phyloP scores from a whole-genome alignment of 1,140 invertebrate species.

The Holotrichia oblita region DNA sequence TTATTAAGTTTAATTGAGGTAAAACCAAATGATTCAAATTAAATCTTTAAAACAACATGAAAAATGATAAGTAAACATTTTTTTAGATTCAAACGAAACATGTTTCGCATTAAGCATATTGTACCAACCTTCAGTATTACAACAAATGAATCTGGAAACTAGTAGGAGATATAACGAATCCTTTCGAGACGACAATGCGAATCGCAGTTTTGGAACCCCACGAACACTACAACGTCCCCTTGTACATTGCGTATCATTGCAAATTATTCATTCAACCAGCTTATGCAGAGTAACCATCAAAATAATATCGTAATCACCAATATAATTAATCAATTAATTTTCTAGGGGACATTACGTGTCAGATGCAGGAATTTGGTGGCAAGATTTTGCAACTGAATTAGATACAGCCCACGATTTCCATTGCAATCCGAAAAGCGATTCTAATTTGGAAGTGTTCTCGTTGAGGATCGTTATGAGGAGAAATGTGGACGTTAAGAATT shows the following conservation, averaged over 20 bases:
- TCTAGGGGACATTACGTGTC: constrained; percentile 74
- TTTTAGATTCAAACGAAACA: constrained; percentile 79
- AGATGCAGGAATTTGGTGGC: constrained; percentile 81
- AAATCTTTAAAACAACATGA: too few relatives aligned
- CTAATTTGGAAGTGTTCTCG: constrained; percentile 68
- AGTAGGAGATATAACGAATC: constrained; percentile 77
- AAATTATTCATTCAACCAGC: constrained; percentile 78
- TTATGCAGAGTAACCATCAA: constrained; percentile 71
- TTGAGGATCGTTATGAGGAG: constrained; percentile 66
- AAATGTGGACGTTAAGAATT: constrained; percentile 57
- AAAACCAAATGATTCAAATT: too few relatives aligned
- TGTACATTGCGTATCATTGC: constrained; percentile 84
- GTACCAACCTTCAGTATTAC: constrained; percentile 75
- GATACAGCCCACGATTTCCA: constrained; percentile 69
- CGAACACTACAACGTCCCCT: constrained; percentile 77
- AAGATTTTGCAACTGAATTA: constrained; percentile 74
- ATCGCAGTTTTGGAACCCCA: constrained; percentile 78
- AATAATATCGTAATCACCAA: not conserved
- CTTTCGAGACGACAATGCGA: constrained; percentile 78
- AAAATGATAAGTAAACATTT: too few relatives aligned
- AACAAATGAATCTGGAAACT: constrained; percentile 69
- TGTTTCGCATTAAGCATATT: constrained; percentile 78
- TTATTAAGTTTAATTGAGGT: too few relatives aligned
- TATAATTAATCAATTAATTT: constrained; percentile 40
- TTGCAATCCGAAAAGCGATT: constrained; percentile 69